Base-by-base conservation (phyloP, 2,113 vertebrate genomes). In the Panthera tigris region DNA sequence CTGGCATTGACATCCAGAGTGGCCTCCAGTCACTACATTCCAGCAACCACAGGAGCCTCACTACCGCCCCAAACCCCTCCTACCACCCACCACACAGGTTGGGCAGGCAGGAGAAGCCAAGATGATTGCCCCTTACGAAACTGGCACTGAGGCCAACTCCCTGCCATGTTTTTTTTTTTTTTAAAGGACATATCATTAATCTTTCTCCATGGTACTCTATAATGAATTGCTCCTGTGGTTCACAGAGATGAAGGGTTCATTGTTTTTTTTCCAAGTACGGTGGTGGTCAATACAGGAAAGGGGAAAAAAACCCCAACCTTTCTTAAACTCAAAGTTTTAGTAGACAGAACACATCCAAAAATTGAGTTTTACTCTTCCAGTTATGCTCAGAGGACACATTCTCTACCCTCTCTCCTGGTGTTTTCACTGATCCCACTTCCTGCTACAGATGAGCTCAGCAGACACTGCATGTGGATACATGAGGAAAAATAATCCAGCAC, bases 401-500 rank as follows among this genome's bases (percentile, higher is more conserved):
- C 23, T 74, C 52, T 93, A 74, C 29, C 29, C 71, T 78, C 25
- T 63, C 71, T 96, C 18, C 86, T 66, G 39, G 36, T 95, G 63
- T 89, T 97, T 96, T 86, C 73, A 63, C 48, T 81, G 81, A 94
- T 94, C 71, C 89, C 31, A 78, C 92, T 97, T 98, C 97, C 96
- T 97, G 95, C 66, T 84, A 16, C 61, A 93, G 91, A 97, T 95
- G 96, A 97, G 82, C 68, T 96, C 71, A 91, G 52, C 97, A 98
- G 97, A 95, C 45, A 29, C 41, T 80, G 39, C 36, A 14, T 73
- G 48, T 25, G 87, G 76, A 96, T 69, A 87, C 93, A 92, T 33
- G 69, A 61, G 80, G 85, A 74, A 89, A 96, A 95, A n/a, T 41
- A 89, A 83, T 91, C 69, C 85, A 80, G 8, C 4, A 61, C 69